Conservation (phyloP, 2,888 invertebrate genomes). For the Watsonalla binaria region DNA sequence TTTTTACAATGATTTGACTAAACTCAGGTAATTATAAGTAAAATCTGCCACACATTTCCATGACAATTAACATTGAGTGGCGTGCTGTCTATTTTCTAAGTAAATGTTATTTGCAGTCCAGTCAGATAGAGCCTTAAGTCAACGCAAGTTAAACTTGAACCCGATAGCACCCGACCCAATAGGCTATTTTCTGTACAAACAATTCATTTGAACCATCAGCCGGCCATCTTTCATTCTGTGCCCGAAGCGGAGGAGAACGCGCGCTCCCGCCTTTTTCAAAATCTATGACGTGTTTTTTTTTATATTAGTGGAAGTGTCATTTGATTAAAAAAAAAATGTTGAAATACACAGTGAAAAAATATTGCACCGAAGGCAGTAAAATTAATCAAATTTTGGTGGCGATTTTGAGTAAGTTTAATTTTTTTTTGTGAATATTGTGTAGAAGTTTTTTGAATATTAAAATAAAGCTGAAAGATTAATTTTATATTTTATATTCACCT, state of each 20-base stretch:
- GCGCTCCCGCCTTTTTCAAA: conserved; percentile 20
- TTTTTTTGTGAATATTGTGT: conserved; percentile 3
- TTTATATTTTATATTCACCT: no score
- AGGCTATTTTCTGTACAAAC: conserved; percentile 1
- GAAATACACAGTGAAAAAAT: conserved; percentile 67
- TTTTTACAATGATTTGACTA: no score
- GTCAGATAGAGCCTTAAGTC: background rate
- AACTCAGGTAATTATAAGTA: no score
- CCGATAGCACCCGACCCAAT: background rate
- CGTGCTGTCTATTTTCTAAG: background rate
- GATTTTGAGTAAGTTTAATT: conserved; percentile 52
- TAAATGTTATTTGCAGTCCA: background rate
- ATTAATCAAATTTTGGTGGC: conserved; percentile 60
- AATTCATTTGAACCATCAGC: background rate
- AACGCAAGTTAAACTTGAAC: background rate
- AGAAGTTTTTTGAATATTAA: background rate
- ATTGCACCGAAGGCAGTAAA: conserved; percentile 68
- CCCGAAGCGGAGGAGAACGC: conserved; percentile 16
- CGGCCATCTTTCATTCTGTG: conserved; percentile 1
- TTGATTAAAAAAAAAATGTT: conserved; percentile 45
- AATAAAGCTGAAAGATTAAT: no score
- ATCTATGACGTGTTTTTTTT: conserved; percentile 5
- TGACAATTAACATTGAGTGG: no score
- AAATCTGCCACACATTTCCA: no score
- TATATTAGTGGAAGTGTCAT: conserved; percentile 4